Percentiles rank a stretch among this genome's conserved stretches.
phyloP scores from a whole-genome alignment of 2,797 vertebrate species.

The Clarias laeviceps region DNA sequence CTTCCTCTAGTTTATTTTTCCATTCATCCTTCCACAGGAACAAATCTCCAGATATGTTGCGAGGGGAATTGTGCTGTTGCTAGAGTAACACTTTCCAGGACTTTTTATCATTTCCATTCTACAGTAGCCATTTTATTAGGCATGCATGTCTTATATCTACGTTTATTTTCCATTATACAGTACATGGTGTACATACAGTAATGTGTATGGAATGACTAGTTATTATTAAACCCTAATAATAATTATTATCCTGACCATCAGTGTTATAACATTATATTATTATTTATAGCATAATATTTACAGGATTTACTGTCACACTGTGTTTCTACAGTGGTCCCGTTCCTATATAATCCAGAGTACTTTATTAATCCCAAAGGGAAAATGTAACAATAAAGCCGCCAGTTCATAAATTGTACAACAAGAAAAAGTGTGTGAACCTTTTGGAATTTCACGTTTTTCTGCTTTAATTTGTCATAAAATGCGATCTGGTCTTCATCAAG shows the following conservation, averaged over 20 bases:
- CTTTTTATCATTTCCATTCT: constrained; percentile 32
- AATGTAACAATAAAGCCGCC: no score
- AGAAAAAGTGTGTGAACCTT: no score
- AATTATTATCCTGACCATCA: no score
- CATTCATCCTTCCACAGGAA: constrained; percentile 9
- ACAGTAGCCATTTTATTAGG: constrained; percentile 8
- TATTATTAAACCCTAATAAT: no score
- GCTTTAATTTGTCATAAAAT: no score
- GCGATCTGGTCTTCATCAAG: no score
- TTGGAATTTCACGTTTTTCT: no score
- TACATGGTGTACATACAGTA: background rate
- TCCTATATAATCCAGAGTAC: background rate
- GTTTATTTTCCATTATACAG: background rate
- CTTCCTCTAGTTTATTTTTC: background rate
- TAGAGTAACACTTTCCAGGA: constrained; percentile 47
- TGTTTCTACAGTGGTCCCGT: background rate
- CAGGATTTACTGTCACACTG: background rate
- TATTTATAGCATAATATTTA: background rate
- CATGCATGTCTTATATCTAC: constrained; percentile 2
- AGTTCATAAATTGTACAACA: no score
- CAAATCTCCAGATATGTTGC: constrained; percentile 36
- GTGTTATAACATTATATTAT: no score
- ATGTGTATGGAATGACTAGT: background rate
- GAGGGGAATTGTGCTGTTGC: constrained; percentile 53
- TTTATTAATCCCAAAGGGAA: no score